Evolutionary conservation across 2,797 vertebrate genomes (phyloP), one percentile per base, ranked within the genome.

Genomic region (Notolabrus celidotus): DNA sequence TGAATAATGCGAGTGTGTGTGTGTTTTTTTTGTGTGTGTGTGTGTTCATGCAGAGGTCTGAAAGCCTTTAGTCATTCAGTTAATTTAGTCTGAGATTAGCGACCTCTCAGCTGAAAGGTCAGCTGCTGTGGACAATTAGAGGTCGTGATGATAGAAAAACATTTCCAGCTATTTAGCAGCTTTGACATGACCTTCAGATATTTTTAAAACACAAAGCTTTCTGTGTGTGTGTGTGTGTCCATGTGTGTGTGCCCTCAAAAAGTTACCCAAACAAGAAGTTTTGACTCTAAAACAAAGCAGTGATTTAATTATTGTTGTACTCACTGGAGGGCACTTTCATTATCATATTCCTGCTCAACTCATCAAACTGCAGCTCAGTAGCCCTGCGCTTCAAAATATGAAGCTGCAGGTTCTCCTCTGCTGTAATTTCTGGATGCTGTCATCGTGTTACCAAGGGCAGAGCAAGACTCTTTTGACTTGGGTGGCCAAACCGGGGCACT

Each of bases 301-400:
- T 86, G 76, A 87, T 86, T 86, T 84, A 88, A 90, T 92, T 86
- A 72, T 65, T 84, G 54, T 15, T 77, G 92, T 86, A 71, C 80
- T 85, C 25, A 58, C 88, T 81, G 74, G 80, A 77, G 82, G 79
- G 56, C 83, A 83, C 71, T 82, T 87, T 88, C 65, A 68, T 85
- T 80, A 82, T 92, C 50, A 82, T 72, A 86, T 86, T 69, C 64
- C 51, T 33, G 52, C 41, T 23, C 10, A 46, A 9, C 29, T 31
- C 38, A 14, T 39, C 38, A 16, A 14, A 39, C 15, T 5, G 29
- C 29, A 5, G 29, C 8, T 31, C 29, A 29, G 29, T 31, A n/a
- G 29, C 7, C 7, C 4, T 1, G 29, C 29, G 5, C 5, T 29
- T 31, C 29, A 14, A 38, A 29, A 15, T 15, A 11, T 27, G 27